Conservation (phyloP, 2,797 vertebrate genomes). For the Chromis chromis region DNA sequence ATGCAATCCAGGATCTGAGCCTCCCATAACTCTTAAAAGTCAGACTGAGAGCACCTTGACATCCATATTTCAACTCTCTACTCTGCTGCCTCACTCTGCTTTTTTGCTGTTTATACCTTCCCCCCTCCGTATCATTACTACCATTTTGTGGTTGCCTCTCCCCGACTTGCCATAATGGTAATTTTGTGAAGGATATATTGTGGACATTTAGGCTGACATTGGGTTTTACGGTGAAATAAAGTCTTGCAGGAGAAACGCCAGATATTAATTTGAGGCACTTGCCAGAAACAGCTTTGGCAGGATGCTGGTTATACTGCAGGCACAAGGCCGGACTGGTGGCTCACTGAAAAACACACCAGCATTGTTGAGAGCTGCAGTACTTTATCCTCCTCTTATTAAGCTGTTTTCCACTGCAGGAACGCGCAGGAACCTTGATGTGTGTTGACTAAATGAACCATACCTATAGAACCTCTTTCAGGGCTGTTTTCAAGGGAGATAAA, state of each 20-base stretch:
- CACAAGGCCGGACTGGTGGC: conserved; percentile 42
- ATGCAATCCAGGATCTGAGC: conserved; percentile 64
- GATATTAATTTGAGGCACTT: conserved; percentile 74
- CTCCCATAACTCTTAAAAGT: conserved; percentile 71
- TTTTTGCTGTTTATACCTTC: conserved; percentile 61
- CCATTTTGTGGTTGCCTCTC: conserved; percentile 57
- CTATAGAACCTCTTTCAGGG: no score
- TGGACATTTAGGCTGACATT: conserved; percentile 52
- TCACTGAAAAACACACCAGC: conserved; percentile 33
- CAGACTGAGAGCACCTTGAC: conserved; percentile 69
- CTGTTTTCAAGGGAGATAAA: no score
- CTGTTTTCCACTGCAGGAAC: no score
- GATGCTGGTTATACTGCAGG: conserved; percentile 66
- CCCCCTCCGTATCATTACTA: conserved; percentile 39
- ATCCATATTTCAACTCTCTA: conserved; percentile 60
- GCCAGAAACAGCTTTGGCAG: conserved; percentile 74
- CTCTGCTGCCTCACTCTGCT: conserved; percentile 47
- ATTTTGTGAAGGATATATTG: conserved; percentile 59
- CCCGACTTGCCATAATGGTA: conserved; percentile 51
- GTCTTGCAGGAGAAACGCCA: conserved; percentile 59
- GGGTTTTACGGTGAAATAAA: conserved; percentile 68
- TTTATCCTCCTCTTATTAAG: conserved; percentile 33
- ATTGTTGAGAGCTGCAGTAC: conserved; percentile 22
- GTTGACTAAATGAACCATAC: no score
- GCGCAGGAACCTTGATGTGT: no score